A percentile compares a stretch with the other conserved stretches of the same genome.
phyloP scores from a whole-genome alignment of 2,113 vertebrate species.

The Neogobius melanostomus region DNA sequence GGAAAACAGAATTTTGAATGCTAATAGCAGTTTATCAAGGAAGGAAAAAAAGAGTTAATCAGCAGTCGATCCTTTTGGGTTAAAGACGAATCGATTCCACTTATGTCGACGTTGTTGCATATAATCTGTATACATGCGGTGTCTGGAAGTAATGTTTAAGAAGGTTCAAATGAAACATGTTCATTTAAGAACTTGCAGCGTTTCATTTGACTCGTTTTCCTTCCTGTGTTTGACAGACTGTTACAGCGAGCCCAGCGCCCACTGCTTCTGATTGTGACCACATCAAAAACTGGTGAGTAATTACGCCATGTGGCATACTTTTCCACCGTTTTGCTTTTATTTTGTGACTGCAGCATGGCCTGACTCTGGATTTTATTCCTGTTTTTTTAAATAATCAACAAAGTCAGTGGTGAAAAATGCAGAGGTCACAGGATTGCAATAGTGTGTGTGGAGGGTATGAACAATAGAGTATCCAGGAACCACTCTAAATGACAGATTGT shows the following conservation, averaged over 20 bases:
- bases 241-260: constrained; percentile 12
- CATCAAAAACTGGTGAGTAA: constrained; percentile 50
- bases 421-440: constrained; percentile 13
- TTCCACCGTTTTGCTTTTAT: constrained; percentile 6
- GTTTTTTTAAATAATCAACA: not conserved
- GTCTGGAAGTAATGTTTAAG: not conserved
- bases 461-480: constrained; percentile 62
- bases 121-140: too few relatives aligned
- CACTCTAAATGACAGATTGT: constrained; percentile 44
- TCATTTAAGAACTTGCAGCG: not conserved
- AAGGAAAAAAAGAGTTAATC: too few relatives aligned
- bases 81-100: too few relatives aligned
- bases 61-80: too few relatives aligned
- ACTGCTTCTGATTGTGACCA: constrained; percentile 40
- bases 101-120: too few relatives aligned
- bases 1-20: too few relatives aligned
- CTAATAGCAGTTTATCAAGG: too few relatives aligned
- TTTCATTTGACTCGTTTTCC: constrained; percentile 39
- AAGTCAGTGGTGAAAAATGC: not conserved
- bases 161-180: not conserved
- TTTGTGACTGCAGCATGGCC: not conserved
- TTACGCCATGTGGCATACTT: not conserved
- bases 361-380: constrained; percentile 14
- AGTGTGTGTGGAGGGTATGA: not conserved
- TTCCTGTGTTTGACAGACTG: constrained; percentile 50